phyloP scores from a whole-genome alignment of 1,140 invertebrate genomes.

The Neodiprion virginianus region DNA sequence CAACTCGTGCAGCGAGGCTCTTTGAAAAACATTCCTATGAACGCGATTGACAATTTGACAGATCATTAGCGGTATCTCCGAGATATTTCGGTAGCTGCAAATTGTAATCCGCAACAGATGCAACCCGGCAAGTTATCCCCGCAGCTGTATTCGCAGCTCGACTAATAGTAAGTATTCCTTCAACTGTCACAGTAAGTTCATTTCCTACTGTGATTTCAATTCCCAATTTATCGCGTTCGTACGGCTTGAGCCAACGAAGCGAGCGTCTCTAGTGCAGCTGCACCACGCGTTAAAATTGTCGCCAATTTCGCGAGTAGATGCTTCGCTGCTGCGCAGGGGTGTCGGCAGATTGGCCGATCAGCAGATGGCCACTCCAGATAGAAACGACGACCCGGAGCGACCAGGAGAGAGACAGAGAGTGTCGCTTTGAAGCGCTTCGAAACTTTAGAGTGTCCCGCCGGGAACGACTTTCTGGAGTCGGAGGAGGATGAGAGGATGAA shows the following conservation, averaged over 20 bases:
- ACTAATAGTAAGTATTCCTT: neutral
- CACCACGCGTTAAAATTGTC: neutral
- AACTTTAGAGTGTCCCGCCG: conserved; percentile 5
- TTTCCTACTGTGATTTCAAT: neutral
- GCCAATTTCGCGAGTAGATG: neutral
- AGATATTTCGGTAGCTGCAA: conserved; percentile 23
- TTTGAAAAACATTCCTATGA: neutral
- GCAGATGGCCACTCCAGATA: conserved; percentile 4
- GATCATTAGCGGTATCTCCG: neutral
- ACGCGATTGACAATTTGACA: neutral
- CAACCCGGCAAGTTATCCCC: conserved; percentile 17
- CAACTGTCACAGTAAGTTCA: no score
- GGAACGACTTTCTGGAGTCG: neutral
- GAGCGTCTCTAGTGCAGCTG: no score
- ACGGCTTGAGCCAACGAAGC: no score
- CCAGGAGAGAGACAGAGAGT: neutral
- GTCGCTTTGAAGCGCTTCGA: neutral
- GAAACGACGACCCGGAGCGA: neutral
- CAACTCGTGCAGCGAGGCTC: no score
- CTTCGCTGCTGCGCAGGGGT: neutral
- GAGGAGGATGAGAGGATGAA: neutral
- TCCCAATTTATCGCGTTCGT: neutral
- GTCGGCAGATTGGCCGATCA: conserved; percentile 3
- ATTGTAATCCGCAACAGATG: conserved; percentile 49
- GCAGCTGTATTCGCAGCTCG: neutral